Base-by-base conservation (phyloP, 2,113 vertebrate genomes). In the Percopsis transmontana region DNA sequence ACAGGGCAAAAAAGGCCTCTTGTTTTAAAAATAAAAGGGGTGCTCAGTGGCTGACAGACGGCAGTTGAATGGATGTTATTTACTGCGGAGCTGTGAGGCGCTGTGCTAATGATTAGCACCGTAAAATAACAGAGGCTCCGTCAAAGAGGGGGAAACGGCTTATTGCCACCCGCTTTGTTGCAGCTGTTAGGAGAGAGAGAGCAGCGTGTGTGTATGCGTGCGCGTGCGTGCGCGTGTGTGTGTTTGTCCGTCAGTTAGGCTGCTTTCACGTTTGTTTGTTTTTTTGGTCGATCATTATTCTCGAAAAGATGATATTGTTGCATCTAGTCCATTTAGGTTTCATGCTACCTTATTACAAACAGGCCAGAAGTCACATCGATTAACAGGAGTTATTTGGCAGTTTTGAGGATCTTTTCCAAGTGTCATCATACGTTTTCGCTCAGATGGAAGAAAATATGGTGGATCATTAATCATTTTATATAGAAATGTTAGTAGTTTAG, bases 21-120 rank as follows among this genome's bases (percentile, higher is more conserved):
- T 13, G 3, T 19, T 39, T 75, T 45, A 24, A 47, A 51, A 16
- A 9, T 13, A 23, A 50, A 24, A 54, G 52, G 47, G 56, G 48
- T 53, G 62, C 72, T 66, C 27, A 47, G 1, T 66, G 62, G 55
- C 74, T 85, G 80, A 76, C 47, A 74, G 82, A 85, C 62, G 19
- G 45, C 72, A 57, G 63, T 76, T 81, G 73, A 86, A 76, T 79
- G 48, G 60, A 68, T 74, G 81, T 85, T 89, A 84, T 85, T 88
- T 85, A 89, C 79, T 77, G 70, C 52, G 40, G 62, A 41, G 66
- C 27, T 33, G 27, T 1, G 50, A 65, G 59, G 50, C 42, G 74
- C 74, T 81, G 79, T 68, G 75, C 66, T 84, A 85, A 85, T 85
- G 81, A 80, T 64, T 62, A 76, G 69, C 42, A 69, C 80, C 63